Evolutionary conservation across 1,140 invertebrate species (phyloP).

Genomic region (Conus ventricosus): DNA sequence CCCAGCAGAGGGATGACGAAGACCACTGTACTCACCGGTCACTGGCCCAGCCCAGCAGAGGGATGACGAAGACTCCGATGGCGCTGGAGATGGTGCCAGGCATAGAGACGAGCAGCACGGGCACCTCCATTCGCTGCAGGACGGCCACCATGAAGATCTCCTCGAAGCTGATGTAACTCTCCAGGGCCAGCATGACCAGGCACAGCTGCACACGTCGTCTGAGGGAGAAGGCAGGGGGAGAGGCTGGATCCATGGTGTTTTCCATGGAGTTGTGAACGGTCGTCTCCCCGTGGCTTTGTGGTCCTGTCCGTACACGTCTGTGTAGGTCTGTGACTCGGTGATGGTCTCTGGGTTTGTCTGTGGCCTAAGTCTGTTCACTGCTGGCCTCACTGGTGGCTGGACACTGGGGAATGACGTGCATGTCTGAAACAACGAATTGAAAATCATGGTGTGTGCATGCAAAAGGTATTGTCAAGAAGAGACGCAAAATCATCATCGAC

Average conservation of each 20-base stretch:
- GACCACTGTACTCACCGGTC: conserved; percentile 18
- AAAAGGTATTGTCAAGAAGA: no score
- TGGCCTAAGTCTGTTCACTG: no score
- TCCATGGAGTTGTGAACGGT: neutral
- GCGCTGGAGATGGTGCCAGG: conserved; percentile 31
- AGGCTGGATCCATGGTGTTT: neutral
- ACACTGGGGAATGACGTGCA: no score
- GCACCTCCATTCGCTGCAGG: conserved; percentile 33
- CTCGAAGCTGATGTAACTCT: conserved; percentile 33
- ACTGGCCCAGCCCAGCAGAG: conserved; percentile 30
- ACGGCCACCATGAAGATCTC: conserved; percentile 38
- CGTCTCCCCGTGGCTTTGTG: neutral
- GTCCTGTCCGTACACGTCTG: neutral
- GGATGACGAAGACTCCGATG: conserved; percentile 35
- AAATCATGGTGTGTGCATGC: no score
- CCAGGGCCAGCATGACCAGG: conserved; percentile 30
- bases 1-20: no score
- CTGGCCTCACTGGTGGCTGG: no score
- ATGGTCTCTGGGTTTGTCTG: no score
- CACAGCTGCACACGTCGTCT: conserved; percentile 22
- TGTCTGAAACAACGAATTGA: no score
- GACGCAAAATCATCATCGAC: no score
- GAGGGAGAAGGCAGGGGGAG: neutral
- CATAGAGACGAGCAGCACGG: neutral
- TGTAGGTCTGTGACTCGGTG: neutral